phyloP scores from a whole-genome alignment of 2,113 vertebrate species.

The Haliaeetus leucogaster region DNA sequence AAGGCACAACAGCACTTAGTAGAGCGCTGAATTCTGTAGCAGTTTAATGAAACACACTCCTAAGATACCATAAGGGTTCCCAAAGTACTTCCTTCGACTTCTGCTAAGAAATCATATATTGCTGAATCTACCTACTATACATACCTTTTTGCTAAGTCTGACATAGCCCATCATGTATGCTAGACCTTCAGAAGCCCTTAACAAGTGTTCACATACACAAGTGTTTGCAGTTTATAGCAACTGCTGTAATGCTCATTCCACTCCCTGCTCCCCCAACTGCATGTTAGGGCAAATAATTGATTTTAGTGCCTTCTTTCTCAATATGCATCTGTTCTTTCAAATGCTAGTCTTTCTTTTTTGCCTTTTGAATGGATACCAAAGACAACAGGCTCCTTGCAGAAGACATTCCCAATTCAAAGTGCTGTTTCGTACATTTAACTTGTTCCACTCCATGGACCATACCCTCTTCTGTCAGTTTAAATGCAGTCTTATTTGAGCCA shows the following conservation, averaged over 20 bases:
- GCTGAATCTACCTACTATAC: neutral
- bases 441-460: neutral
- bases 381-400: conserved; percentile 62
- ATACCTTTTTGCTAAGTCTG: neutral
- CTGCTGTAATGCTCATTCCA: neutral
- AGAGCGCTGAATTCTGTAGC: neutral
- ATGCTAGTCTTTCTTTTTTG: conserved; percentile 21
- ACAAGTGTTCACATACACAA: neutral
- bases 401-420: conserved; percentile 77
- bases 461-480: neutral
- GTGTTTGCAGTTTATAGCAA: neutral
- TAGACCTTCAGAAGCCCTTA: neutral
- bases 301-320: conserved; percentile 84
- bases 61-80: neutral
- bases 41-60: neutral
- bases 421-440: neutral
- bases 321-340: conserved; percentile 69
- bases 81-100: neutral
- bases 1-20: neutral
- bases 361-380: conserved; percentile 69
- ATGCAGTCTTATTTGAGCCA: neutral
- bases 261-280: conserved; percentile 45
- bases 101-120: neutral
- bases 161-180: neutral
- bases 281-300: conserved; percentile 67